These are phyloP conservation scores for Tetanocera ferruginea DNA, from an alignment of 2,888 invertebrate species.

Conservation along the genomic window DNA sequence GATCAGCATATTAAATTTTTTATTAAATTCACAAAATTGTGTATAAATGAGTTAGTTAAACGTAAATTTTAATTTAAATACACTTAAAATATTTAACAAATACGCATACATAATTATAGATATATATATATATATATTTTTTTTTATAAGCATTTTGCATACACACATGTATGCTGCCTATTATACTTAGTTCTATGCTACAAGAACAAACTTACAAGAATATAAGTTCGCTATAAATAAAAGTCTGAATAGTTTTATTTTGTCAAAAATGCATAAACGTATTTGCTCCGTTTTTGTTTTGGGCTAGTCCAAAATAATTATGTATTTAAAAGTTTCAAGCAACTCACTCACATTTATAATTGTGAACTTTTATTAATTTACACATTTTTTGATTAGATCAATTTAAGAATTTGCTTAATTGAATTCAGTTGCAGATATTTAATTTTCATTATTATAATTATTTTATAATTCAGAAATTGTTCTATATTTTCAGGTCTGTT, in stretches of 20 bases:
- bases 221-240: neutral
- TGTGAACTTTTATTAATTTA: neutral
- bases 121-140: constrained; percentile 32
- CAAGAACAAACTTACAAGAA: neutral
- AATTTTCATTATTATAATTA: constrained; percentile 20
- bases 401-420: neutral
- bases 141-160: constrained; percentile 31
- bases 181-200: neutral
- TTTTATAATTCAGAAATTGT: constrained; percentile 30
- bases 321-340: neutral
- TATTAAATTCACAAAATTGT: too few species aligned
- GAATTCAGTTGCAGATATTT: neutral
- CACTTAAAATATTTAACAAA: neutral
- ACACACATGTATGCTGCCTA: constrained; percentile 39
- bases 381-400: neutral
- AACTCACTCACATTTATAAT: neutral
- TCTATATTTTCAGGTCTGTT: constrained; percentile 13
- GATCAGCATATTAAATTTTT: too few species aligned
- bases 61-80: neutral
- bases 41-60: neutral
- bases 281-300: constrained; percentile 20
- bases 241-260: neutral
- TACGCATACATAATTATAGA: neutral
- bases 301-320: neutral
- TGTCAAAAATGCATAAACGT: constrained; percentile 20